A percentile compares a stretch with the other conserved stretches of the same genome.
These are phyloP conservation scores for Phylloscopus trochiloides DNA, from an alignment of 2,113 vertebrate genomes.

Conservation along the genomic window DNA sequence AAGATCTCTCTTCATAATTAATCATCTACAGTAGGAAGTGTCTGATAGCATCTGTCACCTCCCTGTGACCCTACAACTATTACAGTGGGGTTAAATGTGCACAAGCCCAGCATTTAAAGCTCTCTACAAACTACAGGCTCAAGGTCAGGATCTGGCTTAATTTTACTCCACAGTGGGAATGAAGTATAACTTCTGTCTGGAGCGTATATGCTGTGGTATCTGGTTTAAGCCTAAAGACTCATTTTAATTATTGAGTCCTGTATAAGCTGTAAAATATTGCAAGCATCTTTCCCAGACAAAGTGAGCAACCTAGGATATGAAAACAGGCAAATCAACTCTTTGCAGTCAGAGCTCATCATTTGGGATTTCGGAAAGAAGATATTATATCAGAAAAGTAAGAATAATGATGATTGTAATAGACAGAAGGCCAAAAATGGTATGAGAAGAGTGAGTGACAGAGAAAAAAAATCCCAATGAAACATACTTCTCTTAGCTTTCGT, in stretches of 20 bases:
- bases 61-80: slow-evolving; percentile 6
- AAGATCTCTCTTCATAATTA: slow-evolving; percentile 62
- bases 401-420: neutral
- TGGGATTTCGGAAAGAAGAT: neutral
- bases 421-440: neutral
- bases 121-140: slow-evolving; percentile 25
- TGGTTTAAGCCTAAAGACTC: neutral
- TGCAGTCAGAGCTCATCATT: neutral
- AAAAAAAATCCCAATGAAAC: neutral
- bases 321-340: neutral
- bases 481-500: neutral
- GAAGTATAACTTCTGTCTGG: neutral
- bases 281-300: neutral
- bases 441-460: neutral
- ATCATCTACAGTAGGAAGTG: slow-evolving; percentile 40
- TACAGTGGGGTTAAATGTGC: slow-evolving; percentile 31
- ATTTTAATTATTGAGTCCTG: slow-evolving; percentile 19
- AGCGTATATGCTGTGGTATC: neutral
- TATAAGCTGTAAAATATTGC: neutral
- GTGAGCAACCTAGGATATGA: neutral
- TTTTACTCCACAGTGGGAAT: neutral
- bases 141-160: slow-evolving; percentile 37
- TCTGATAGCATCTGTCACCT: slow-evolving; percentile 57
- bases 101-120: slow-evolving; percentile 20
- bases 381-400: neutral